Evolutionary conservation across 2,113 vertebrate species (phyloP).

Genomic region (Nyctibius bracteatus): DNA sequence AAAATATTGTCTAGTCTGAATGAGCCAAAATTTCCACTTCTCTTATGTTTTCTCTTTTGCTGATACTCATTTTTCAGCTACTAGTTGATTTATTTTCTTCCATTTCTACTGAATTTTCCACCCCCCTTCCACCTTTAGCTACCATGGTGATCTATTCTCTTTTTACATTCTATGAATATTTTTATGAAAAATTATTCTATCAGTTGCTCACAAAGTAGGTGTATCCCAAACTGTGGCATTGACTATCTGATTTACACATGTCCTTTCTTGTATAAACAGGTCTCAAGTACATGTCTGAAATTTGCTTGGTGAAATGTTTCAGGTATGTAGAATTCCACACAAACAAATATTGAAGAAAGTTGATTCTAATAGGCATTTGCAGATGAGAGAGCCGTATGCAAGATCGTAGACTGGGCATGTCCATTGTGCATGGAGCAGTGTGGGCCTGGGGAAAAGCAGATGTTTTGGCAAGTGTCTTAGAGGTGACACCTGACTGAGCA

Average conservation of each 20-base stretch:
- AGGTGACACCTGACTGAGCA: not conserved
- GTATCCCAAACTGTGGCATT: not conserved
- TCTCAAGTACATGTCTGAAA: not conserved
- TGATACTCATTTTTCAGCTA: not conserved
- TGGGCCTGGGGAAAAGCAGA: not conserved
- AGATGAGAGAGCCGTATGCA: not conserved
- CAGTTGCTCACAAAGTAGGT: not conserved
- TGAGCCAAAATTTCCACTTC: not conserved
- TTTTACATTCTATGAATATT: not conserved
- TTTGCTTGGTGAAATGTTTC: not conserved
- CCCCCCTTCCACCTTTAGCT: not conserved
- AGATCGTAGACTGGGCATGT: rapidly evolving
- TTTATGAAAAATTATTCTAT: not conserved
- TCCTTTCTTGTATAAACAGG: not conserved
- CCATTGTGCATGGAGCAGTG: not conserved
- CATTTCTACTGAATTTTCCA: not conserved
- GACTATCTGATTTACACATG: not conserved
- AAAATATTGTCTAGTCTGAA: not conserved
- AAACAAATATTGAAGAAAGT: not conserved
- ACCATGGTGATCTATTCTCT: not conserved
- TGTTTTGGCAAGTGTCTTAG: not conserved
- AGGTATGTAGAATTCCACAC: not conserved
- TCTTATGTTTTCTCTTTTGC: not conserved
- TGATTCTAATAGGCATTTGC: not conserved
- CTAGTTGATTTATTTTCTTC: not conserved